Percentiles rank a stretch among this genome's conserved stretches.
phyloP scores from a whole-genome alignment of 2,888 invertebrate genomes.

The Rhimphoctona megacephalus region DNA sequence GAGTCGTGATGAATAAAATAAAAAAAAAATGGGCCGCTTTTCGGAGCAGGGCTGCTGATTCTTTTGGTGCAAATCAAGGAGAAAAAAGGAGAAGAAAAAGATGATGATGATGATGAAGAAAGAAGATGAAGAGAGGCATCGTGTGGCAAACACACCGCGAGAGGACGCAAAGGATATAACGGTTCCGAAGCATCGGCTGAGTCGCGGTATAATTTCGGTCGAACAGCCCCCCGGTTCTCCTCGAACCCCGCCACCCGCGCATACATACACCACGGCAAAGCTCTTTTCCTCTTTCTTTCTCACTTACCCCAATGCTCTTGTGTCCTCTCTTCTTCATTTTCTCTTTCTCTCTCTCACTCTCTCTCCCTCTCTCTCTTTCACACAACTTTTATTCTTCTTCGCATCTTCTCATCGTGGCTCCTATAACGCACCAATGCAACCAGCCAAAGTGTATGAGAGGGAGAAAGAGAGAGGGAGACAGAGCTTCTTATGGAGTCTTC shows the following conservation, averaged over 20 bases:
- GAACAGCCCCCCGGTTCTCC: slow-evolving; percentile 70
- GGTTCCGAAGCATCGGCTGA: slow-evolving; percentile 68
- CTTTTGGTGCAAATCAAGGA: slow-evolving; percentile 29
- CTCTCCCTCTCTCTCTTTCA: slow-evolving; percentile 14
- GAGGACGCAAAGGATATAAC: slow-evolving; percentile 70
- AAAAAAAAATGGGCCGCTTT: slow-evolving; percentile 63
- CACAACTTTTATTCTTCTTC: slow-evolving; percentile 12
- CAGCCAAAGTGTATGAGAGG: slow-evolving; percentile 11
- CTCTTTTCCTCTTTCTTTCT: slow-evolving; percentile 70
- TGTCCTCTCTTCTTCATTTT: slow-evolving; percentile 28
- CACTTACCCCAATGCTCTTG: slow-evolving; percentile 47
- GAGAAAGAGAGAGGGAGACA: slow-evolving; percentile 28
- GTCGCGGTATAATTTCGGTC: slow-evolving; percentile 72
- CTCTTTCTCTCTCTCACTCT: slow-evolving; percentile 10
- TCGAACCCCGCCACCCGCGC: slow-evolving; percentile 61
- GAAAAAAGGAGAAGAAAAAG: slow-evolving; percentile 34
- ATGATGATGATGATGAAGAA: slow-evolving; percentile 38
- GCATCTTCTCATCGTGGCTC: slow-evolving; percentile 47
- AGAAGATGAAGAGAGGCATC: slow-evolving; percentile 55
- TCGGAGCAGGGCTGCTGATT: slow-evolving; percentile 52
- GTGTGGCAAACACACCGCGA: slow-evolving; percentile 44
- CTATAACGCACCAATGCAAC: slow-evolving; percentile 55
- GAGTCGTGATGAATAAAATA: slow-evolving; percentile 31
- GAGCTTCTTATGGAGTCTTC: slow-evolving; percentile 26
- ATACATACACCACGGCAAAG: slow-evolving; percentile 55